These are phyloP conservation scores for Cervus canadensis DNA, from an alignment of 2,113 vertebrate species.

Conservation along the genomic window DNA sequence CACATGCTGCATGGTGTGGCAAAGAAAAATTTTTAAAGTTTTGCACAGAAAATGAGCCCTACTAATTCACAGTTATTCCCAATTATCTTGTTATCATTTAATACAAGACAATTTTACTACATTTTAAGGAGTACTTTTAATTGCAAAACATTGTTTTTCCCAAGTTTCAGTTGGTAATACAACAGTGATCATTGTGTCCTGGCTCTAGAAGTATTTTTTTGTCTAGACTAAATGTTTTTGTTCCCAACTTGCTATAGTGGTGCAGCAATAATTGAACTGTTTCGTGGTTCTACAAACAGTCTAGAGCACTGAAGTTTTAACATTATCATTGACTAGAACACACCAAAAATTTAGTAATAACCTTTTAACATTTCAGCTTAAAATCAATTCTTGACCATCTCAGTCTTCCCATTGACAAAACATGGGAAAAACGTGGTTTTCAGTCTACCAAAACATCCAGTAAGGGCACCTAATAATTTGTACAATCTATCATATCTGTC, in stretches of 20 bases:
- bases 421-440: neutral
- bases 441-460: neutral
- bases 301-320: neutral
- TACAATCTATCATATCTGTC: neutral
- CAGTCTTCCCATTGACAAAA: neutral
- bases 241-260: neutral
- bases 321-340: neutral
- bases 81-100: constrained; percentile 34
- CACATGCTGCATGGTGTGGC: neutral
- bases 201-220: neutral
- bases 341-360: neutral
- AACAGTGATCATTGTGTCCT: neutral
- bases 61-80: constrained; percentile 32
- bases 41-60: neutral
- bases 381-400: neutral
- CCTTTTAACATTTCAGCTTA: neutral
- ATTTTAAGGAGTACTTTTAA: constrained; percentile 10
- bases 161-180: neutral
- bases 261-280: neutral
- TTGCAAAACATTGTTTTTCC: neutral
- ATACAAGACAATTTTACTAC: neutral
- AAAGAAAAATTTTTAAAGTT: neutral
- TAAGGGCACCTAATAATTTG: neutral
- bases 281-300: neutral
- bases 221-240: neutral